phyloP scores from a whole-genome alignment of 2,113 vertebrate genomes.

The Puffinus mauretanicus region DNA sequence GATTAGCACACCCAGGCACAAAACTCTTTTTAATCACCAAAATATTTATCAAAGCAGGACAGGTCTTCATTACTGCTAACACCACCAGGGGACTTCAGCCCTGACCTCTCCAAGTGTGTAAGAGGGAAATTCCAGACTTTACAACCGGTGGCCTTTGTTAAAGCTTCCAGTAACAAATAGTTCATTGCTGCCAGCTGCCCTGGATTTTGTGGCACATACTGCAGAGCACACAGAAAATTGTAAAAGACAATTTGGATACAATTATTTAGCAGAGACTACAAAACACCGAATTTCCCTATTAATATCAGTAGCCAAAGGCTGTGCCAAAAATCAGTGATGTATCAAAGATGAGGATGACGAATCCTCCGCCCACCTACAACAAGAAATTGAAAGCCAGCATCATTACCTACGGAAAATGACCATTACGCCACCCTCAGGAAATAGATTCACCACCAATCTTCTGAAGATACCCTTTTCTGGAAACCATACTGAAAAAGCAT shows the following conservation, averaged over 20 bases:
- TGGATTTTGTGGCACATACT: background rate
- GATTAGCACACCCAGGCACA: background rate
- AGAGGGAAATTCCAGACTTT: constrained; percentile 12
- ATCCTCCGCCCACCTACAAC: background rate
- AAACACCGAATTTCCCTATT: background rate
- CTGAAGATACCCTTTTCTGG: background rate
- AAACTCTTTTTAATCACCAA: background rate
- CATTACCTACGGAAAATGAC: background rate
- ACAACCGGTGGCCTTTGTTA: background rate
- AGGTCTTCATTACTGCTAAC: background rate
- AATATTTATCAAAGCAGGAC: background rate
- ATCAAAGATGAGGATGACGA: background rate
- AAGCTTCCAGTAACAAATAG: background rate
- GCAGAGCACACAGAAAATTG: background rate
- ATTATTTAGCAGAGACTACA: background rate
- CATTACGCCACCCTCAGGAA: background rate
- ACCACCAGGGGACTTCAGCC: background rate
- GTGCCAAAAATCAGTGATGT: background rate
- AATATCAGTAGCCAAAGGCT: background rate
- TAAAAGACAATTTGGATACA: background rate
- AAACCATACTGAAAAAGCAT: background rate
- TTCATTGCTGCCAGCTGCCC: background rate
- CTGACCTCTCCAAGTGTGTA: background rate
- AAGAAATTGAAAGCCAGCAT: background rate
- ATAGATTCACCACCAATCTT: background rate